Base-by-base conservation (phyloP, 2,888 invertebrate species). In the Digitonthophagus gazella region DNA sequence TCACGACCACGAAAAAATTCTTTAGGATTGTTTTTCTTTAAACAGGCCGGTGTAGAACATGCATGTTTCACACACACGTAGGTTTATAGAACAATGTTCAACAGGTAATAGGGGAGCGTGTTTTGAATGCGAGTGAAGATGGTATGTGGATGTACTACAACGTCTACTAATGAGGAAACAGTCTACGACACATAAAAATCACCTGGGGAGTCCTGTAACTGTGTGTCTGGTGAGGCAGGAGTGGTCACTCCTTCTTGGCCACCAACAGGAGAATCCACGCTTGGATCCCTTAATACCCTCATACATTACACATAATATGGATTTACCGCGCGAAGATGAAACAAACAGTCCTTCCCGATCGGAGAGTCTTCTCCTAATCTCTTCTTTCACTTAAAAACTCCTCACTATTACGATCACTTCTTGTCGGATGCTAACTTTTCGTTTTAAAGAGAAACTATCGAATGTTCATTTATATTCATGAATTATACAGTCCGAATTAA, bases 191-290 rank as follows among this genome's bases (percentile, higher is more conserved):
- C 74, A 44, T 44, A 73, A 75, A 78, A 77, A 75, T 80, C 80
- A 81, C 81, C 81, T 68, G 80, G 78, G 74, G 80, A 78, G 67
- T 77, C 78, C 75, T 76, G 77, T 72, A 80, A 76, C 72, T 73
- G 75, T 66, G 72, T 74, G 73, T 79, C 80, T 75, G 78, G 79
- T 70, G 76, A 77, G 72, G 75, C 76, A 75, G 79, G 78, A 74
- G 79, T 77, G 77, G 78, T 80, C 76, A 78, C 77, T 78, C 79
- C 80, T 78, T 79, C 80, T 76, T 77, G 75, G 69, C 73, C 76
- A 71, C 72, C 72, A 69, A 75, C 76, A 70, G 78, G 76, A 71
- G 81, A 77, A 81, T 82, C 82, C 82, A 82, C 82, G 76, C 79
- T 81, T 71, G 72, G 72, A 71, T 75, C 74, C 72, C 71, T 73